phyloP scores from a whole-genome alignment of 2,113 vertebrate genomes.

The Vulpes vulpes region DNA sequence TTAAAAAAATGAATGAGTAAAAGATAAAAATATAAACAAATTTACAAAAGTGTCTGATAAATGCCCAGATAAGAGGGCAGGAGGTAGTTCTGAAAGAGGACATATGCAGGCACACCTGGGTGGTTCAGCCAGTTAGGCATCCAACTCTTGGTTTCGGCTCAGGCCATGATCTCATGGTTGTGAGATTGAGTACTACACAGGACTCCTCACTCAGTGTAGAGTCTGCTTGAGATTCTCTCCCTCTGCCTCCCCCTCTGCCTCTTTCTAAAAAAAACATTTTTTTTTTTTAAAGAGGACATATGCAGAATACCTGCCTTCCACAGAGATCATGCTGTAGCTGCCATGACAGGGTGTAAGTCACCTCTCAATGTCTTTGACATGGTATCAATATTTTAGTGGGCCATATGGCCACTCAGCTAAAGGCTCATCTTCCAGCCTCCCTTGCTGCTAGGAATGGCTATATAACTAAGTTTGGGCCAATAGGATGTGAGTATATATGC shows the following conservation, averaged over 20 bases:
- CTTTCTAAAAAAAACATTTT: background rate
- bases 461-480: background rate
- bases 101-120: background rate
- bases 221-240: background rate
- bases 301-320: background rate
- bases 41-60: conserved; percentile 9
- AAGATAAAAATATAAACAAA: conserved; percentile 49
- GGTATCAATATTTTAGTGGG: background rate
- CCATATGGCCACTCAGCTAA: background rate
- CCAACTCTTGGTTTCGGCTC: background rate
- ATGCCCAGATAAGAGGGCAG: background rate
- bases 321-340: background rate
- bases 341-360: background rate
- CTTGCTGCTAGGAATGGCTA: background rate
- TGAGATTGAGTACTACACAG: background rate
- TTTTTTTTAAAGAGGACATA: background rate
- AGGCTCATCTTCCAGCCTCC: background rate
- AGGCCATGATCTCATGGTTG: background rate
- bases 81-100: background rate
- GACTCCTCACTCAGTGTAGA: background rate
- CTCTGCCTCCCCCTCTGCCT: background rate
- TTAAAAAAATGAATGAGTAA: background rate
- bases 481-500: background rate
- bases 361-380: background rate
- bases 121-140: background rate